Base-by-base conservation (phyloP, 30 jellyfish, hydroid and myxozoan species). In the Calvadosia cruxmelitensis region DNA sequence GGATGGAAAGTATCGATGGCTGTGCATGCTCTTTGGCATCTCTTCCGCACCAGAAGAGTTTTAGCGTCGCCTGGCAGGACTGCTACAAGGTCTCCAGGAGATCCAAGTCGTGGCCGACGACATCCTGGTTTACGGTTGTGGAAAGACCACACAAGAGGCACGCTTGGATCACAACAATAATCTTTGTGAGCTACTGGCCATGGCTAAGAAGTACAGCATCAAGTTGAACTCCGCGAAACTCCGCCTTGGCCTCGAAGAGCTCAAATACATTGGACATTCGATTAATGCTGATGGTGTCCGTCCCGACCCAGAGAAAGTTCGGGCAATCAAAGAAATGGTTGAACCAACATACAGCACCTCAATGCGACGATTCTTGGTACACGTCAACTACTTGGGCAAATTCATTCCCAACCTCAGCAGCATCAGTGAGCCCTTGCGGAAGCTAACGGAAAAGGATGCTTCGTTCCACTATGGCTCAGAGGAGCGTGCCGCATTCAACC, bases 351-450 rank as follows among this genome's bases (percentile, higher is more conserved):
- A 78, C 61, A 78, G 53, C 57, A 42, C 57, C 10, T 42, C 57
- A 20, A 63, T 78, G 48, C 33, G 80, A 70, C 73, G 78, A 57
- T 70, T 78, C 52, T 27, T 78, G 20, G 86, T 79, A 27, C 23
- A 33, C 66, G 35, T 66, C 20, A 78, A 79, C 15, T 79, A 64
- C 68, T 70, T 63, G 42, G 85, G 71, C 26, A 79, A 70, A 23
- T 70, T 79, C 78, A 27, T 79, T 48, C 85, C 79, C 1, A 61
- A 79, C 24, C 78, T 79, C 27, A 49, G 83, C n/a, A 74, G 63
- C 32, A 75, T 52, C 1, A 64, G 42, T 13, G 93, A 63, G 65
- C 93, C 93, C 16, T 71, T 71, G 80, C 74, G 70, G 63, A 71
- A 42, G 10, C 20, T 42, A 42, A 42, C 57, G 20, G 57, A 42